phyloP scores from a whole-genome alignment of 53 echinoderm and acorn worm genomes.

The Henricia sp. region DNA sequence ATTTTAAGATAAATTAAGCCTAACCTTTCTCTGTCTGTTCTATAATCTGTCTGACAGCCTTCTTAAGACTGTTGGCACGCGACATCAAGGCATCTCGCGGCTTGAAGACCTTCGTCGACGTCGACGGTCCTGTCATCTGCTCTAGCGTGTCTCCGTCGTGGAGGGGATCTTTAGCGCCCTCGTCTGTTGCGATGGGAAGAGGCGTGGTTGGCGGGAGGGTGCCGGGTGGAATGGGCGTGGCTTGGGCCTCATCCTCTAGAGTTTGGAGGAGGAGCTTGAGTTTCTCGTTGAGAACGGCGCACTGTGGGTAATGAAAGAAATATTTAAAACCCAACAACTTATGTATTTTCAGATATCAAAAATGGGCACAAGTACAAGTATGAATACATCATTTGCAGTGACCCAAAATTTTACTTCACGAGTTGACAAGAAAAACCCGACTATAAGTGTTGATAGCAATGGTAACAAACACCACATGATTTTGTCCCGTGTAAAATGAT shows the following conservation, averaged over 20 bases:
- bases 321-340: too few relatives aligned
- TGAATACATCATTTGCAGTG: too few relatives aligned
- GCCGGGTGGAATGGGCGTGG: slow-evolving; percentile 79
- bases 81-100: slow-evolving; percentile 97
- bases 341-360: too few relatives aligned
- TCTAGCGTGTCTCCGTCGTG: slow-evolving; percentile 82
- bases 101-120: slow-evolving; percentile 85
- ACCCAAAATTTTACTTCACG: too few relatives aligned
- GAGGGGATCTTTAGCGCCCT: slow-evolving; percentile 17
- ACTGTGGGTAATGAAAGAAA: too few relatives aligned
- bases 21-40: slow-evolving; percentile 98
- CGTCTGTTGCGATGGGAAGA: neutral
- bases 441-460: too few relatives aligned
- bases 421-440: too few relatives aligned
- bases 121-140: slow-evolving; percentile 86
- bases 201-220: slow-evolving; percentile 41
- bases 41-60: slow-evolving; percentile 93
- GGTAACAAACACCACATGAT: too few relatives aligned
- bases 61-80: slow-evolving; percentile 95
- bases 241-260: slow-evolving; percentile 82
- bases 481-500: too few relatives aligned
- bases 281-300: slow-evolving; percentile 84
- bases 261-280: slow-evolving; percentile 90
- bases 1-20: too few relatives aligned
- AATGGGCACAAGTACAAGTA: too few relatives aligned